These are phyloP conservation scores for Struthio camelus DNA, from an alignment of 2,113 vertebrate species.

Conservation along the genomic window DNA sequence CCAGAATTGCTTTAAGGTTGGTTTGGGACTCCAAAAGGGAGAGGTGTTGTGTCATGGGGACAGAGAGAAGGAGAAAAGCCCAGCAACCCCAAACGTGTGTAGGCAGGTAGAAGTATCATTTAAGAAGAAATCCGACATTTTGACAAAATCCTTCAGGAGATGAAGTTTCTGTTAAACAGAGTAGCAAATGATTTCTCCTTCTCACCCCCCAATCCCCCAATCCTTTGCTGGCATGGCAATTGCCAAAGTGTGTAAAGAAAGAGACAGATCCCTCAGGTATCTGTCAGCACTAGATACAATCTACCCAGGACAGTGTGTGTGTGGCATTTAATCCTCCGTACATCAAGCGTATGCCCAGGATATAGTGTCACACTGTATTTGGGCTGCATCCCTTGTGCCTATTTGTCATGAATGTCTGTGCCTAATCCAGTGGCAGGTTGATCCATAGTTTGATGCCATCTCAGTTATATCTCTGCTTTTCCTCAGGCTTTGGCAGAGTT, in stretches of 20 bases:
- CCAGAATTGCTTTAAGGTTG: neutral
- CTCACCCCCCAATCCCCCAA: neutral
- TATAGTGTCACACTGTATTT: conserved; percentile 45
- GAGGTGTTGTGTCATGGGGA: neutral
- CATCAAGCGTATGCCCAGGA: conserved; percentile 46
- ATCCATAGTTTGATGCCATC: conserved; percentile 62
- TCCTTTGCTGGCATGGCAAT: conserved; percentile 38
- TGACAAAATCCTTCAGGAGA: conserved; percentile 28
- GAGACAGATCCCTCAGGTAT: conserved; percentile 62
- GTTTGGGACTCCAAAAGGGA: neutral
- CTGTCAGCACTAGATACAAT: conserved; percentile 59
- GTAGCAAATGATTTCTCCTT: conserved; percentile 27
- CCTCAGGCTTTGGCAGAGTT: conserved; percentile 28
- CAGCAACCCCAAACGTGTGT: neutral
- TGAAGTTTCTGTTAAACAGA: conserved; percentile 44
- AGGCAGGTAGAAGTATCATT: conserved; percentile 43
- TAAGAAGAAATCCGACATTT: conserved; percentile 30
- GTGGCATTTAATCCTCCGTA: conserved; percentile 63
- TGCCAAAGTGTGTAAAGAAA: conserved; percentile 49
- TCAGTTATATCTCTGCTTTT: conserved; percentile 31
- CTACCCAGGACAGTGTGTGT: conserved; percentile 57
- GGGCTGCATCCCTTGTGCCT: conserved; percentile 30
- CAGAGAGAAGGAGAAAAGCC: neutral
- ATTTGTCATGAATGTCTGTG: conserved; percentile 46
- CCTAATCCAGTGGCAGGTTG: conserved; percentile 39